These are phyloP conservation scores for Griposia aprilina DNA, from an alignment of 2,888 invertebrate species.

Conservation along the genomic window DNA sequence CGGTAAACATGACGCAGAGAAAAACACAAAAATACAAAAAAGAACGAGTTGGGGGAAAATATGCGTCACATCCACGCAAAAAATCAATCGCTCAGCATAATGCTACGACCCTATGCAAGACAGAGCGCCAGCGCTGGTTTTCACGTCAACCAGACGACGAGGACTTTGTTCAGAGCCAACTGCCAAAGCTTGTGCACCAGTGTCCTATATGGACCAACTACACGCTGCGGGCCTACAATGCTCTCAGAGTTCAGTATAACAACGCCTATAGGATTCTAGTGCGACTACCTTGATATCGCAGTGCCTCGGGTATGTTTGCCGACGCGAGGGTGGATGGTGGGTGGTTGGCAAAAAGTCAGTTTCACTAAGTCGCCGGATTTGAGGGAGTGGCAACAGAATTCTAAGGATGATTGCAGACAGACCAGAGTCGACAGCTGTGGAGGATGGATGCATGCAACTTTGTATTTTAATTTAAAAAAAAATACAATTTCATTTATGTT, in stretches of 20 bases:
- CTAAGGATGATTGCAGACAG: background rate
- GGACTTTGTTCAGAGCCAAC: too few species aligned
- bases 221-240: background rate
- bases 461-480: background rate
- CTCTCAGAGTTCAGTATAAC: background rate
- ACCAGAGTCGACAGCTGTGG: background rate
- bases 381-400: background rate
- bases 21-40: too few species aligned
- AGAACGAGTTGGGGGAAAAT: too few species aligned
- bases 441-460: background rate
- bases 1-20: too few species aligned
- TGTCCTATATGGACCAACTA: background rate
- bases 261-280: background rate
- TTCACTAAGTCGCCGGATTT: background rate
- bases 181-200: background rate
- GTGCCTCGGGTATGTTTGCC: background rate
- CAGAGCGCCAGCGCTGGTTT: too few species aligned
- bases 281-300: background rate
- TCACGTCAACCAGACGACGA: too few species aligned
- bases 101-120: too few species aligned
- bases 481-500: too few species aligned
- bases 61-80: too few species aligned
- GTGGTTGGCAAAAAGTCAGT: background rate
- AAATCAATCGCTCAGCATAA: too few species aligned
- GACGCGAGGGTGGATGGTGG: background rate